Percentiles rank a stretch among this genome's conserved stretches.
These are phyloP conservation scores for Orientallactaga bullata DNA, from an alignment of 2,113 vertebrate genomes.

Conservation along the genomic window DNA sequence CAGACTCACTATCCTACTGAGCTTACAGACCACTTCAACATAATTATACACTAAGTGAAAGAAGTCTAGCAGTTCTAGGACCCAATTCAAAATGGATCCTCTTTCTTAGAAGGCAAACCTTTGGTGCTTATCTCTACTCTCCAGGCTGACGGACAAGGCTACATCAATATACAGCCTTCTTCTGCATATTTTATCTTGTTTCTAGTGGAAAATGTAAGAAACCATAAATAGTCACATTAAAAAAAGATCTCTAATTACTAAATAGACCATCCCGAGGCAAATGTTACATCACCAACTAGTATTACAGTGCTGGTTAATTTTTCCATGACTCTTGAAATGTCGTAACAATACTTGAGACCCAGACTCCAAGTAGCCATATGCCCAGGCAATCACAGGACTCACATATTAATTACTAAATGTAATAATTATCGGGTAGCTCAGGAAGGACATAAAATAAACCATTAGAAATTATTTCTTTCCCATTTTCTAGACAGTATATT, in stretches of 20 bases:
- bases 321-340: slow-evolving; percentile 63
- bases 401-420: slow-evolving; percentile 50
- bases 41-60: not conserved
- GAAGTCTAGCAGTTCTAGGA: slow-evolving; percentile 17
- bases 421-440: slow-evolving; percentile 49
- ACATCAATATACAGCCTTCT: not conserved
- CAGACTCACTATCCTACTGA: not conserved
- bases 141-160: not conserved
- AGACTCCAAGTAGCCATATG: slow-evolving; percentile 41
- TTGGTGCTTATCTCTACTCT: not conserved
- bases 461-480: slow-evolving; percentile 30
- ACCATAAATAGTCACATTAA: slow-evolving; percentile 62
- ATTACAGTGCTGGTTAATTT: slow-evolving; percentile 27
- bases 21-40: not conserved
- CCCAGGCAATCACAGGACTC: slow-evolving; percentile 60
- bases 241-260: slow-evolving; percentile 66
- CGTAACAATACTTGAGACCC: slow-evolving; percentile 4
- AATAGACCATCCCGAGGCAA: slow-evolving; percentile 46
- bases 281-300: not conserved
- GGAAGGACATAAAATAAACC: slow-evolving; percentile 6
- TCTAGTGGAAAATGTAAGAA: slow-evolving; percentile 65
- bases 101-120: not conserved
- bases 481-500: not conserved
- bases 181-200: slow-evolving; percentile 56
- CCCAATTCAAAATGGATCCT: slow-evolving; percentile 48